phyloP scores from a whole-genome alignment of 2,888 invertebrate genomes.

The Hirudinaria manillensis region DNA sequence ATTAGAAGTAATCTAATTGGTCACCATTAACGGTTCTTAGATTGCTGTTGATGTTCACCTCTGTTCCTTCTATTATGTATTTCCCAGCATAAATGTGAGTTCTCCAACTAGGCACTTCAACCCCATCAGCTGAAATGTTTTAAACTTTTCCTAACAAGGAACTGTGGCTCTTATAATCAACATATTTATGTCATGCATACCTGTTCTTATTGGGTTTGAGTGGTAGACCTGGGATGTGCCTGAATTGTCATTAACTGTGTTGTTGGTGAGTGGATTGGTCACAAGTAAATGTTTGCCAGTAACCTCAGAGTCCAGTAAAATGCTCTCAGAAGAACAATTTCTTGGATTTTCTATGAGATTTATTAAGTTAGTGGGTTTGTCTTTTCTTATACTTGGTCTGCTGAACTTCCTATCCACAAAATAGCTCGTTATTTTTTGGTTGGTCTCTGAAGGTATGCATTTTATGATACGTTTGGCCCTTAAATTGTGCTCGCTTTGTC shows the following conservation, averaged over 20 bases:
- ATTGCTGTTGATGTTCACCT: not conserved
- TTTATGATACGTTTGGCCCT: not conserved
- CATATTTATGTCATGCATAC: no score
- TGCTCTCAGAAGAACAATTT: no score
- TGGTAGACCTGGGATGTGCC: no score
- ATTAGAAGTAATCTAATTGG: not conserved
- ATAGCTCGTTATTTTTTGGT: not conserved
- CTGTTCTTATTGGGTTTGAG: no score
- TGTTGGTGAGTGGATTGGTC: no score
- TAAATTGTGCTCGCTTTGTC: not conserved
- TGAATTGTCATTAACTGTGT: no score
- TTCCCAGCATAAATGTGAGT: constrained; percentile 10
- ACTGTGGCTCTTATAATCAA: no score
- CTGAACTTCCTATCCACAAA: constrained; percentile 5
- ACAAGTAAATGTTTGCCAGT: no score
- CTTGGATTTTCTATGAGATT: not conserved
- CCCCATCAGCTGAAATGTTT: not conserved
- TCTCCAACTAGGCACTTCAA: constrained; percentile 23
- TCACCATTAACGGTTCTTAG: no score
- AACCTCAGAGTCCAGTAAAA: no score
- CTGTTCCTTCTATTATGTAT: constrained; percentile 30
- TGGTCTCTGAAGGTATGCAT: not conserved
- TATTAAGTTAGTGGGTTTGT: not conserved
- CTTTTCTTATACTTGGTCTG: constrained; percentile 1
- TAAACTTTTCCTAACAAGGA: not conserved